Percentiles rank a stretch among this genome's conserved stretches.
phyloP scores from a whole-genome alignment of 1,140 invertebrate species.

The Lepidotrigona ventralis region DNA sequence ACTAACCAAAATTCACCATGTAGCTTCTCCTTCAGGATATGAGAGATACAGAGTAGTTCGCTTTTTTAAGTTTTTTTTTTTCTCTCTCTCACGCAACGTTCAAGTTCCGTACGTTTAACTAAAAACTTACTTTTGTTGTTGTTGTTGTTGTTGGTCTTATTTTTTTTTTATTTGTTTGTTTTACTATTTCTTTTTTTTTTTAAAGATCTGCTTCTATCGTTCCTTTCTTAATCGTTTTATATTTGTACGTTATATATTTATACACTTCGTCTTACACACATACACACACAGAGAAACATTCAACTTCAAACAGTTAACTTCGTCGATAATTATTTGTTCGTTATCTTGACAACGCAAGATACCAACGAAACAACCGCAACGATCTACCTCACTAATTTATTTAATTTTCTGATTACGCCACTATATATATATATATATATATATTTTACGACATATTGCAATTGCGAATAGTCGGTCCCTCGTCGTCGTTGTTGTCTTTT shows the following conservation, averaged over 20 bases:
- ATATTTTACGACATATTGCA: not conserved
- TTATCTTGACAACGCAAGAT: constrained; percentile 15
- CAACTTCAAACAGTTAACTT: not conserved
- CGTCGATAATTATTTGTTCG: constrained; percentile 1
- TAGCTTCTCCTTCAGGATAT: constrained; percentile 49
- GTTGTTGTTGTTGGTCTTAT: not conserved
- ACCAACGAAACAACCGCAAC: constrained; percentile 31
- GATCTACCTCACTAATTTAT: constrained; percentile 51
- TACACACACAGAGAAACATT: not conserved
- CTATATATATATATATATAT: constrained; percentile 16
- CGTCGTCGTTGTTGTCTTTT: not conserved
- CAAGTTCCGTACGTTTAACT: constrained; percentile 53
- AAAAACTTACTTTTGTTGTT: constrained; percentile 42
- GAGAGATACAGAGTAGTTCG: constrained; percentile 53
- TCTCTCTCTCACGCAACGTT: constrained; percentile 48
- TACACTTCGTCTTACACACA: not conserved
- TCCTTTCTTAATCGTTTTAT: constrained; percentile 28
- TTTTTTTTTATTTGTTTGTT: constrained; percentile 39
- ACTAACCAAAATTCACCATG: constrained; percentile 55
- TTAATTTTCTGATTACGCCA: constrained; percentile 45
- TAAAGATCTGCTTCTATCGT: constrained; percentile 17
- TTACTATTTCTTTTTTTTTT: constrained; percentile 26
- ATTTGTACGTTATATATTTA: not conserved
- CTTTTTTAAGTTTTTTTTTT: constrained; percentile 57
- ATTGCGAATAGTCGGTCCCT: constrained; percentile 21